A percentile compares a stretch with the other conserved stretches of the same genome.
Conservation (phyloP, 2,888 invertebrate genomes). For the Meiosimyza platycephala region DNA sequence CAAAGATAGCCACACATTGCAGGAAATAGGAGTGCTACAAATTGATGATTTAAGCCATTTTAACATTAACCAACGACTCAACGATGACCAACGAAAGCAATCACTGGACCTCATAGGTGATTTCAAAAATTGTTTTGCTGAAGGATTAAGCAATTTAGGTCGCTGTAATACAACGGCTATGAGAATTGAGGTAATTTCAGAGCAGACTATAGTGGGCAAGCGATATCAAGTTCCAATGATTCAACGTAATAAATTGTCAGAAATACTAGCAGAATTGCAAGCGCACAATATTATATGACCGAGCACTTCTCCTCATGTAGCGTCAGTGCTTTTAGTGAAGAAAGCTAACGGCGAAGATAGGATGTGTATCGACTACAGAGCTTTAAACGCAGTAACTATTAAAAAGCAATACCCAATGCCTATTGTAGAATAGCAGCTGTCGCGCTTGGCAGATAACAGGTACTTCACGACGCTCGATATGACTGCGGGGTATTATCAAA, state of each 20-base stretch:
- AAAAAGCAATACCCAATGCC: slow-evolving; percentile 38
- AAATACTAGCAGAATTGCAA: slow-evolving; percentile 16
- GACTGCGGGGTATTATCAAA: slow-evolving; percentile 52
- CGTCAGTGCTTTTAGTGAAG: slow-evolving; percentile 31
- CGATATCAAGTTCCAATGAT: slow-evolving; percentile 37
- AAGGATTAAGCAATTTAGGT: slow-evolving; percentile 16
- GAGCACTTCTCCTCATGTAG: slow-evolving; percentile 34
- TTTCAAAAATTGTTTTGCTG: slow-evolving; percentile 12
- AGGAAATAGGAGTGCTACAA: too few species aligned
- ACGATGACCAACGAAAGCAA: too few species aligned
- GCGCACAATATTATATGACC: slow-evolving; percentile 26
- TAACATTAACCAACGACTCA: too few species aligned
- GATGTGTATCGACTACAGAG: slow-evolving; percentile 35
- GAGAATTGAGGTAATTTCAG: slow-evolving; percentile 27
- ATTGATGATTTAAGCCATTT: too few species aligned
- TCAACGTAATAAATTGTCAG: slow-evolving; percentile 12
- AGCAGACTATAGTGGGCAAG: slow-evolving; percentile 26
- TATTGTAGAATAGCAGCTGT: slow-evolving; percentile 36
- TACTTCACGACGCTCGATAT: slow-evolving; percentile 56
- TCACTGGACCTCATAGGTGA: too few species aligned
- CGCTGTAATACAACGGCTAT: slow-evolving; percentile 27
- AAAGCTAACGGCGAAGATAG: slow-evolving; percentile 33
- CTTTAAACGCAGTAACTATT: slow-evolving; percentile 33
- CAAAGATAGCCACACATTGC: too few species aligned
- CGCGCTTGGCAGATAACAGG: slow-evolving; percentile 42